Evolutionary conservation across 2,888 invertebrate genomes (phyloP).

Genomic region (Rhimphoctona megacephalus): DNA sequence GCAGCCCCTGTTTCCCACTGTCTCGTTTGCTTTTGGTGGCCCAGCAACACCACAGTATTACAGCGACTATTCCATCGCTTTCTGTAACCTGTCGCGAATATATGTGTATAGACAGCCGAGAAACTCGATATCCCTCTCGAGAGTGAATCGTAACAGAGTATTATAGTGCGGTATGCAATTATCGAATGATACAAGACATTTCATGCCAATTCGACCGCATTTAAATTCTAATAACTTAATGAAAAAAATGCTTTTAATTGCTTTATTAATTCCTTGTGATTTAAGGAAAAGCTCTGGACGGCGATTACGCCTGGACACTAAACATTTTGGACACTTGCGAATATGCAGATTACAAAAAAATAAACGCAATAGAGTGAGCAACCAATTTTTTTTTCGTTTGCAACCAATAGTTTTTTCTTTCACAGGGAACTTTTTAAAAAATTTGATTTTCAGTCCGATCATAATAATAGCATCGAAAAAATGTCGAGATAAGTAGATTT

Average conservation of each 20-base stretch:
- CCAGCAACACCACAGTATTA: not conserved
- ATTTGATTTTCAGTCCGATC: no score
- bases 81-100: conserved; percentile 22
- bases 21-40: not conserved
- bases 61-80: conserved; percentile 6
- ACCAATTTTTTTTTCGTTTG: not conserved
- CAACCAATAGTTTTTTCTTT: no score
- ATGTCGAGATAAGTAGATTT: no score
- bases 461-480: no score
- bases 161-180: conserved; percentile 11
- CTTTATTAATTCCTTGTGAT: not conserved
- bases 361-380: not conserved
- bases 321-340: no score
- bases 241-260: no score
- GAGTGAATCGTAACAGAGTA: conserved; percentile 16
- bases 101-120: not conserved
- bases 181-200: not conserved
- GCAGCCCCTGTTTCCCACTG: not conserved
- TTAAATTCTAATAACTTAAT: not conserved
- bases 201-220: not conserved
- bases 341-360: no score
- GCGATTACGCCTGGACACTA: no score
- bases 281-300: not conserved
- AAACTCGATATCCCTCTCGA: conserved; percentile 53
- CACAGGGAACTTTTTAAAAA: no score